These are phyloP conservation scores for Platysteira castanea DNA, from an alignment of 2,113 vertebrate genomes.

Conservation along the genomic window DNA sequence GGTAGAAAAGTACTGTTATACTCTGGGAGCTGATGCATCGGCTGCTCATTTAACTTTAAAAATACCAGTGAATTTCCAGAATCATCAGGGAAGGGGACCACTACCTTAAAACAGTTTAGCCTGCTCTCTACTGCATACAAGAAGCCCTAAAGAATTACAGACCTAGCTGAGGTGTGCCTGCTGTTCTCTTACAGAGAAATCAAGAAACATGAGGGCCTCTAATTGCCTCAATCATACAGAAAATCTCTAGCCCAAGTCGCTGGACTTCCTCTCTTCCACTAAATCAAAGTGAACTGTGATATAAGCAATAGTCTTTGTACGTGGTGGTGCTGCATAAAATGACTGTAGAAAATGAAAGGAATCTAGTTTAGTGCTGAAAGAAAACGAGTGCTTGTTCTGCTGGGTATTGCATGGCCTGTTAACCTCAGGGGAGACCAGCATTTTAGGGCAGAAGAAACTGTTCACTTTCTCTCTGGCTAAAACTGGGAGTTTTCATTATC, in stretches of 20 bases:
- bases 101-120: neutral
- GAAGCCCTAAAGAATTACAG: neutral
- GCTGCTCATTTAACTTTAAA: neutral
- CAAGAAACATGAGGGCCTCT: neutral
- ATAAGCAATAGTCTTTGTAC: neutral
- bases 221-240: neutral
- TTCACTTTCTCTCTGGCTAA: fast-evolving
- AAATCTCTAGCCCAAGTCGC: neutral
- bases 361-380: neutral
- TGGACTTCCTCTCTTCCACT: neutral
- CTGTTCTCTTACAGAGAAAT: neutral
- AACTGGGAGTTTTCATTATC: neutral
- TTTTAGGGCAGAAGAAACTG: neutral
- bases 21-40: neutral
- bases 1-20: neutral
- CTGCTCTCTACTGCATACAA: neutral
- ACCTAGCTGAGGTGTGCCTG: neutral
- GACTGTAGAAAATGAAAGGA: neutral
- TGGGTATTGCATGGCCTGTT: neutral
- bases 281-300: neutral
- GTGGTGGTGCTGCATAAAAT: neutral
- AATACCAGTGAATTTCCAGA: neutral
- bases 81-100: neutral
- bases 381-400: neutral
- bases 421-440: neutral